These are phyloP conservation scores for Nanorana parkeri DNA, from an alignment of 2,113 vertebrate genomes.

Conservation along the genomic window DNA sequence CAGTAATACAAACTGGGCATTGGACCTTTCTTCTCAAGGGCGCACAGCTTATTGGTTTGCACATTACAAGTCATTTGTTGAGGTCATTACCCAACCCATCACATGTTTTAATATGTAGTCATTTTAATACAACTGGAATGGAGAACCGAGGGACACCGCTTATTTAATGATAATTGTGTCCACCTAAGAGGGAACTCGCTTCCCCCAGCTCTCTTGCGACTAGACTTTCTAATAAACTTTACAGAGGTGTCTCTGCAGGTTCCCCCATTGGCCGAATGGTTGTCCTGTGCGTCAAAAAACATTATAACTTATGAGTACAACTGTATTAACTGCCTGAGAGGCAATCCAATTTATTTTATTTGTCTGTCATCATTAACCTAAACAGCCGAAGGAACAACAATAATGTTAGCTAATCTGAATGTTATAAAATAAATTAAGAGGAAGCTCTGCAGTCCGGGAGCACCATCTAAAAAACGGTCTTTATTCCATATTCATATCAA, in stretches of 20 bases:
- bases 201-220: background rate
- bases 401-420: background rate
- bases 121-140: background rate
- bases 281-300: constrained; percentile 16
- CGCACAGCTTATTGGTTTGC: background rate
- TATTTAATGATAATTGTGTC: constrained; percentile 7
- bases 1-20: background rate
- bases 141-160: background rate
- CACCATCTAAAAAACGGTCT: too few species aligned
- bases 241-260: background rate
- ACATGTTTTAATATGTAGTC: constrained; percentile 19
- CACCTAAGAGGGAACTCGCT: constrained; percentile 1
- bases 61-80: constrained; percentile 37
- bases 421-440: background rate
- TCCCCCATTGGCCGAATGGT: background rate
- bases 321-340: constrained; percentile 6
- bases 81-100: constrained; percentile 14
- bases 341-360: constrained; percentile 27
- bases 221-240: constrained; percentile 4
- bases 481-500: too few species aligned
- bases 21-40: background rate
- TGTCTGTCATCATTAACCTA: constrained; percentile 31
- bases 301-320: constrained; percentile 18
- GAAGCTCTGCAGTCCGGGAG: background rate
- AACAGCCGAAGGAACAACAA: background rate